phyloP scores from a whole-genome alignment of 1,140 invertebrate genomes.

The Neuroterus valhalla region DNA sequence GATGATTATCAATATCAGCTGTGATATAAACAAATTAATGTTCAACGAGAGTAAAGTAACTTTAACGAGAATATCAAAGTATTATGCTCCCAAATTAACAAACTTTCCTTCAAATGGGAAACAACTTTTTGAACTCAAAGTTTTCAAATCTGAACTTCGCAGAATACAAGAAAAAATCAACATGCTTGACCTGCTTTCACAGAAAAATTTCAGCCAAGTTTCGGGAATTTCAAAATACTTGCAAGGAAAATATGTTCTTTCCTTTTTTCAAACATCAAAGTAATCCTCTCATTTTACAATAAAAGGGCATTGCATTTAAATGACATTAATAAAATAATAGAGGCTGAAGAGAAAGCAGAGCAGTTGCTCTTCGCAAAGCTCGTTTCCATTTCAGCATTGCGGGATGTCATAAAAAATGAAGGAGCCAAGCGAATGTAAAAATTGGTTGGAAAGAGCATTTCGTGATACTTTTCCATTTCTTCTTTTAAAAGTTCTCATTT shows the following conservation, averaged over 20 bases:
- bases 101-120: constrained; percentile 1
- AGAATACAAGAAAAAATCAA: not conserved
- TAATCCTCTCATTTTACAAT: too few species aligned
- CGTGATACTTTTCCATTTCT: not conserved
- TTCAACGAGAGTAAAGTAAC: constrained; percentile 43
- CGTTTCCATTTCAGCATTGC: too few species aligned
- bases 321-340: too few species aligned
- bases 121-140: not conserved
- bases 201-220: too few species aligned
- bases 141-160: not conserved
- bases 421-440: not conserved
- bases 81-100: not conserved
- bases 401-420: not conserved
- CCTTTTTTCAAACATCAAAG: too few species aligned
- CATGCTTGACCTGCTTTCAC: too few species aligned
- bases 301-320: too few species aligned
- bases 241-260: too few species aligned
- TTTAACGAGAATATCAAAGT: not conserved
- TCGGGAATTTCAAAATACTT: too few species aligned
- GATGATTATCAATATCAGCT: constrained; percentile 44
- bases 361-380: too few species aligned
- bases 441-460: not conserved
- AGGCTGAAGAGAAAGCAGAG: too few species aligned
- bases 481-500: constrained; percentile 13
- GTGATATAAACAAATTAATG: constrained; percentile 58